These are phyloP conservation scores for Aythya fuligula DNA, from an alignment of 2,797 vertebrate genomes.

Conservation along the genomic window DNA sequence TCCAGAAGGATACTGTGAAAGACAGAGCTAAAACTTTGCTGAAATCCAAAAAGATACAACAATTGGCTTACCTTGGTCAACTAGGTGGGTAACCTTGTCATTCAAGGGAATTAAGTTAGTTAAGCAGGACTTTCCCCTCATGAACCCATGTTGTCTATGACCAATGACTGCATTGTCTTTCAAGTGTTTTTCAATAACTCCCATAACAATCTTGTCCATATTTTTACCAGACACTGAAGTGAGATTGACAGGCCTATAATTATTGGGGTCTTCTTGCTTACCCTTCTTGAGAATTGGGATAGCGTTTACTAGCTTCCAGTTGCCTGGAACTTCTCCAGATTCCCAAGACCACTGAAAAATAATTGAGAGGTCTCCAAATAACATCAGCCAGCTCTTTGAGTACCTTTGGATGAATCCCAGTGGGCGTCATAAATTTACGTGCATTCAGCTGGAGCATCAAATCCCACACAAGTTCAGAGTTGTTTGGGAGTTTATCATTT, in stretches of 20 bases:
- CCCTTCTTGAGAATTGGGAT: too few relatives aligned
- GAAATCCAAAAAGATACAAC: background rate
- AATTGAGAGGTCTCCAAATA: background rate
- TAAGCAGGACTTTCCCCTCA: background rate
- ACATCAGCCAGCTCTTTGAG: background rate
- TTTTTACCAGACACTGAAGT: too few relatives aligned
- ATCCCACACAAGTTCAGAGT: background rate
- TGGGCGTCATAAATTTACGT: background rate
- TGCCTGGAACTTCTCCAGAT: too few relatives aligned
- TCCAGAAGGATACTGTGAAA: too few relatives aligned
- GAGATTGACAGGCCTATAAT: too few relatives aligned
- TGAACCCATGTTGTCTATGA: background rate
- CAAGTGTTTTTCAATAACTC: too few relatives aligned
- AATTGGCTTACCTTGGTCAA: background rate
- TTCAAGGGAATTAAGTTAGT: background rate
- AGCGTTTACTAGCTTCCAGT: too few relatives aligned
- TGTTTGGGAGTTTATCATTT: background rate
- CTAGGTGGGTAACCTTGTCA: background rate
- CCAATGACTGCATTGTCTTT: background rate
- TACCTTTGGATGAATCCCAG: background rate
- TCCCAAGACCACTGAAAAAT: too few relatives aligned
- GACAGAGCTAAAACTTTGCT: too few relatives aligned
- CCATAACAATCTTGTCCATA: too few relatives aligned
- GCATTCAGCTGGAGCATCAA: background rate
- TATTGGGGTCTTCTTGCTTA: too few relatives aligned